Conservation (phyloP, 2,888 invertebrate genomes). For the Folsomia manolachei region DNA sequence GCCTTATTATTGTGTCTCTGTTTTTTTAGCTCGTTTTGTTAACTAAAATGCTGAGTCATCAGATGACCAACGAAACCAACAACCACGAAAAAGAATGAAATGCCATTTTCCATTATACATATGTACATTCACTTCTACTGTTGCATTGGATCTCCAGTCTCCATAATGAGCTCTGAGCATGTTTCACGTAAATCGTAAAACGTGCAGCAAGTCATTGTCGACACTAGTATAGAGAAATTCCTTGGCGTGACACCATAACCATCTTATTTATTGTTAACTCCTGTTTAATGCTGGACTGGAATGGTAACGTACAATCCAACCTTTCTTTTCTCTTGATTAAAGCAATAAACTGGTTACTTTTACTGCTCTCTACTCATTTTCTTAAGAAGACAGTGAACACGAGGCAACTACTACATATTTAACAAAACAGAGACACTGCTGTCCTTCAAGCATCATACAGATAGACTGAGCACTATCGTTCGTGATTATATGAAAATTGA, state of each 20-base stretch:
- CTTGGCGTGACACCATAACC: neutral
- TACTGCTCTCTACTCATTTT: neutral
- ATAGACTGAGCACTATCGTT: too few relatives aligned
- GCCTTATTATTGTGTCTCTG: too few relatives aligned
- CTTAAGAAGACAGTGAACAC: neutral
- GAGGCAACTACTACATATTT: too few relatives aligned
- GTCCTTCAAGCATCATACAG: too few relatives aligned
- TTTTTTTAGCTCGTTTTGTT: neutral
- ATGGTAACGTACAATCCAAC: neutral
- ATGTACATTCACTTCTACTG: too few relatives aligned
- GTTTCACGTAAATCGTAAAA: conserved; percentile 6
- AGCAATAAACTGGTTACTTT: neutral
- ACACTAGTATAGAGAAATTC: neutral
- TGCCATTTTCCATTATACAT: too few relatives aligned
- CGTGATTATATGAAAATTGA: neutral
- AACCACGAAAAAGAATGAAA: neutral
- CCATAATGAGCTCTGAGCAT: neutral
- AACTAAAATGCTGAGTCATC: neutral
- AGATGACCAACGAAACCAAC: conserved; percentile 1
- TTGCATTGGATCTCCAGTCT: neutral
- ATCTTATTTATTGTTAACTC: conserved; percentile 3
- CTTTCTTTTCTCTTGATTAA: conserved; percentile 7
- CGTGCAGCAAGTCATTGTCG: conserved; percentile 6
- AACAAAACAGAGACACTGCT: too few relatives aligned
- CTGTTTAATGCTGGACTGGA: neutral